Evolutionary conservation across 2,888 invertebrate genomes (phyloP), one percentile per base, ranked within the genome.

Genomic region (Troides aeacus): DNA sequence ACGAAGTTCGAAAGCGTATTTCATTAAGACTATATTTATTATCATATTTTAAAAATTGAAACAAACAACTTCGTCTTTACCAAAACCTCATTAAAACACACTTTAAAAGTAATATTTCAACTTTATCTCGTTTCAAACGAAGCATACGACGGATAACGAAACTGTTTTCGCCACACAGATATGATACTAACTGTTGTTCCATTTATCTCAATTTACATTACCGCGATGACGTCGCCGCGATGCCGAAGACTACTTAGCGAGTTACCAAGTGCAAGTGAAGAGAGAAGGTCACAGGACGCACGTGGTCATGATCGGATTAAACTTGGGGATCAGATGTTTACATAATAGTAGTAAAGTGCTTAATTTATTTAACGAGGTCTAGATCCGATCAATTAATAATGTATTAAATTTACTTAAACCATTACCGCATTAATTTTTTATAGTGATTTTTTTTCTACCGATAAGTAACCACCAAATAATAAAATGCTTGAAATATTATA

Each of bases 161-260:
- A 70, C 63, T 66, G 53, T 70, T 53, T 70, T 66, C 66, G 66
- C 70, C 63, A 66, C 63, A 66, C 66, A 66, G 70, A 70, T 70
- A 70, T 65, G 66, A 70, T 39, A 64, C 70, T 62, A 53, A 66
- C 62, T 56, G 63, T 66, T 66, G 66, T 30, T 56, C 70, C 66
- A 66, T 67, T 70, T 70, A 67, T 70, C 66, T 70, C 60, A 63
- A 60, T 66, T 66, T 70, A 42, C 66, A 70, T 70, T 64, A 53
- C 65, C n/a, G 64, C 24, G 21, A 21, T 70, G 63, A 70, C 70
- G 70, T 67, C 70, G 67, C 12, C 8, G 21, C 39, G 23, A 64
- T 30, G 23, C 24, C 64, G 60, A 10, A 23, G 56, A 58, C 23
- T 66, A 70, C 64, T 67, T 53, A 64, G 66, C 56, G 56, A 42